Base-by-base conservation (phyloP, 2,113 vertebrate genomes). In the Neomonachus schauinslandi region DNA sequence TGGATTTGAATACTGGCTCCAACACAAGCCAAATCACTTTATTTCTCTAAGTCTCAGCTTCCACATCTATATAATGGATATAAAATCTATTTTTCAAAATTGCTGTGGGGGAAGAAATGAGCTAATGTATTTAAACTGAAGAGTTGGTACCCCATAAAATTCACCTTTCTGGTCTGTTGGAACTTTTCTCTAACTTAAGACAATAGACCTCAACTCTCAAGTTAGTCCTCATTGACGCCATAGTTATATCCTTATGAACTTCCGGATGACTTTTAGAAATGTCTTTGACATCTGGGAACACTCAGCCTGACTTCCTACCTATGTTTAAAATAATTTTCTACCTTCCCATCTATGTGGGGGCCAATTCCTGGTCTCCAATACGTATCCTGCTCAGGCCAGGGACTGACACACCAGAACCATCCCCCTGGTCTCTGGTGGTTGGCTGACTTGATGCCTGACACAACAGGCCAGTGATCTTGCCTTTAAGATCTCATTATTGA, bases 401-500 rank as follows among this genome's bases (percentile, higher is more conserved):
- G 55, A 89, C 63, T 74, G 51, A 63, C n/a, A 87, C 65, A 61
- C 74, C 59, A 65, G 55, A 93, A 24, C 77, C 57, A 36, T 88
- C 22, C 86, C 13, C 36, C 19, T n/a, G 42, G 12, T 72, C 36
- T 82, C 63, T 71, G 55, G 4, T 76, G 69, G 61, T 96, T 80
- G 87, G 79, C 57, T 76, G 69, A 95, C 63, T 83, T 31, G 69
- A 83, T 53, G 24, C 36, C 67, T 96, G 59, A 76, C 67, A 57
- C 24, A 88, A 53, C 4, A 72, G 2, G 46, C 72, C 63, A 82
- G 71, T 88, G 92, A 82, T 92, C 46, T 79, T 71, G 16, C 57
- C 95, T 59, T 83, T 94, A 39, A 77, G 51, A 82, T 93, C 39
- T 89, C 46, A 33, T 96, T 59, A 71, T 12, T 77, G 71, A 92